A percentile compares a stretch with the other conserved stretches of the same genome.
Conservation (phyloP, 2,797 vertebrate genomes). For the Loriculus beryllinus region DNA sequence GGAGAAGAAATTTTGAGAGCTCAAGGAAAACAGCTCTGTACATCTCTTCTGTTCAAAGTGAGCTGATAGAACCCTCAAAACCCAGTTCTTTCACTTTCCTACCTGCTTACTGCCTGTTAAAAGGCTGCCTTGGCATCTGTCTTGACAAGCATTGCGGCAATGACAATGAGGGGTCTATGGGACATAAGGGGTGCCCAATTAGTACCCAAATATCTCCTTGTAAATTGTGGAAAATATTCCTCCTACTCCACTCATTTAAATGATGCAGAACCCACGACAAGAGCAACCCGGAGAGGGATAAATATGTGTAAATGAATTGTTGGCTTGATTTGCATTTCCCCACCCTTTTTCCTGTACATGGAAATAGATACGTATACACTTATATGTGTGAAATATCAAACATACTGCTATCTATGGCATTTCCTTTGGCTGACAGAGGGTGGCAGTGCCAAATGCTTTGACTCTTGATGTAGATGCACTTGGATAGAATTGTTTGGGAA, state of each 20-base stretch:
- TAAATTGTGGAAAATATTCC: not conserved
- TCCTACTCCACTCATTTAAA: not conserved
- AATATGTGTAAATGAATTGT: not conserved
- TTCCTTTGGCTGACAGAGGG: not conserved
- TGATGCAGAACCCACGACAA: rapidly evolving
- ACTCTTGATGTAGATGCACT: not conserved
- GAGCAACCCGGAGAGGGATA: not conserved
- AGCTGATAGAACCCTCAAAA: not conserved
- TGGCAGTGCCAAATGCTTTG: not conserved
- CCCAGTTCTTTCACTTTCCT: not conserved
- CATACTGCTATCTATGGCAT: not conserved
- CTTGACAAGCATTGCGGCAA: not conserved
- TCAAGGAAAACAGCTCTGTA: not conserved
- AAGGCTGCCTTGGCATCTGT: not conserved
- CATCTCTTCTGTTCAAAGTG: not conserved
- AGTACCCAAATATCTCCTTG: not conserved
- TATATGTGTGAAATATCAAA: not conserved
- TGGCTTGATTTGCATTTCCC: not conserved
- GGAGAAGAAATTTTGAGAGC: not conserved
- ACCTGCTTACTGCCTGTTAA: not conserved
- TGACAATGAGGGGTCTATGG: not conserved
- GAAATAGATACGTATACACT: not conserved
- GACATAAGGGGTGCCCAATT: not conserved
- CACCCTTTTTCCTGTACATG: not conserved
- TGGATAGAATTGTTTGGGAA: not conserved